Base-by-base conservation (phyloP, 2,888 invertebrate species). In the Odontocolon sp. region DNA sequence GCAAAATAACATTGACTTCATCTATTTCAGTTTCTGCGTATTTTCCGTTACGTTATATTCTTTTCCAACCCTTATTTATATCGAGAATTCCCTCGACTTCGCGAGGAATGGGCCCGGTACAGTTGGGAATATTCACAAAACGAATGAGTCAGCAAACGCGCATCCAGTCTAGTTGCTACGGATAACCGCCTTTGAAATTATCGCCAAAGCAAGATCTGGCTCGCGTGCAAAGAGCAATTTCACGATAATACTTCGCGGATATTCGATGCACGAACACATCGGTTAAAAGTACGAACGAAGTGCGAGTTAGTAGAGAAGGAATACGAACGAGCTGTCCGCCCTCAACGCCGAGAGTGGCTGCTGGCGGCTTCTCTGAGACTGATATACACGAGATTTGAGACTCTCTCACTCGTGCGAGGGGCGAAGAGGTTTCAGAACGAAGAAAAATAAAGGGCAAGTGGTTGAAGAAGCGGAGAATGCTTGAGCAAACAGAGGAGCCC, bases 401-500 rank as follows among this genome's bases (percentile, higher is more conserved):
- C 42, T 69, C 38, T 18, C 66, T 8, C 31, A 40, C 40, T 3
- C 18, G 31, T 56, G 21, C 28, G 40, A 61, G 40, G 33, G 72
- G 79, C 36, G 77, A 68, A 72, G 61, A 47, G 31, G n/a, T n/a
- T n/a, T n/a, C n/a, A n/a, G n/a, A n/a, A n/a, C n/a, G 42, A 66
- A 11, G 64, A 76, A 42, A 38, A 67, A 70, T 36, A 52, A 74
- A 70, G 79, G 75, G 83, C 80, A 82, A 80, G n/a, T n/a, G n/a
- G n/a, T n/a, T n/a, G n/a, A n/a, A n/a, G n/a, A 57, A 56, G 80
- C 81, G 78, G 79, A 74, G 79, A 80, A 83, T 77, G 82, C 84
- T 86, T 86, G 82, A 82, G 79, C 82, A 87, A 87, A 87, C 85
- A 87, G 85, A 84, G 82, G 82, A 86, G 84, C 85, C 84, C 83